Percentiles rank a stretch among this genome's conserved stretches.
These are phyloP conservation scores for Antennarius striatus DNA, from an alignment of 2,113 vertebrate species.

Conservation along the genomic window DNA sequence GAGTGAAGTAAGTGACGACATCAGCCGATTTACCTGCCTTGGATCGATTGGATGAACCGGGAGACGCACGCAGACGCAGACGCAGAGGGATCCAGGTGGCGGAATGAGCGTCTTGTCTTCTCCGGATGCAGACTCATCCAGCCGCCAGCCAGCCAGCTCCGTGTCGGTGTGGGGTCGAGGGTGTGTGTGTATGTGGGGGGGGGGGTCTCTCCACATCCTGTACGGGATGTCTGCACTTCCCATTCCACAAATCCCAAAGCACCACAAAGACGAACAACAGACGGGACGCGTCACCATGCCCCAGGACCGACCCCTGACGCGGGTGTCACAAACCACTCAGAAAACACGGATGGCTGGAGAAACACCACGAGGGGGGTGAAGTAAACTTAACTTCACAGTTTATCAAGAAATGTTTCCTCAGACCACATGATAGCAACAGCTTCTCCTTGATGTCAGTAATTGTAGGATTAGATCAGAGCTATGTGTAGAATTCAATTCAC, in stretches of 20 bases:
- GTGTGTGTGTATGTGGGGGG: slow-evolving; percentile 15
- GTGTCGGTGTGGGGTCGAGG: background rate
- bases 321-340: slow-evolving; percentile 13
- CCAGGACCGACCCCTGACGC: slow-evolving; percentile 34
- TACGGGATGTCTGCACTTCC: slow-evolving; percentile 65
- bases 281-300: background rate
- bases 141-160: slow-evolving; percentile 9
- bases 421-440: slow-evolving; percentile 22
- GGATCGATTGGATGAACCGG: background rate
- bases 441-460: background rate
- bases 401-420: background rate
- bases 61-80: background rate
- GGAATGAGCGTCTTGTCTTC: slow-evolving; percentile 10
- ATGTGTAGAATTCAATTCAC: too few relatives aligned
- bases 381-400: too few relatives aligned
- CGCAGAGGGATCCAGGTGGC: slow-evolving; percentile 25
- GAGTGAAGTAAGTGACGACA: background rate
- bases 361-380: too few relatives aligned
- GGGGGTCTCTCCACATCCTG: slow-evolving; percentile 74
- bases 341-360: background rate
- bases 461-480: too few relatives aligned
- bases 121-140: slow-evolving; percentile 40
- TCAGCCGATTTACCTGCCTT: slow-evolving; percentile 33
- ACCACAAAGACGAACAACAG: slow-evolving; percentile 1
- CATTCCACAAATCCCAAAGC: slow-evolving; percentile 63